phyloP scores from a whole-genome alignment of 2,888 invertebrate genomes.

The Uloborus plumipes region DNA sequence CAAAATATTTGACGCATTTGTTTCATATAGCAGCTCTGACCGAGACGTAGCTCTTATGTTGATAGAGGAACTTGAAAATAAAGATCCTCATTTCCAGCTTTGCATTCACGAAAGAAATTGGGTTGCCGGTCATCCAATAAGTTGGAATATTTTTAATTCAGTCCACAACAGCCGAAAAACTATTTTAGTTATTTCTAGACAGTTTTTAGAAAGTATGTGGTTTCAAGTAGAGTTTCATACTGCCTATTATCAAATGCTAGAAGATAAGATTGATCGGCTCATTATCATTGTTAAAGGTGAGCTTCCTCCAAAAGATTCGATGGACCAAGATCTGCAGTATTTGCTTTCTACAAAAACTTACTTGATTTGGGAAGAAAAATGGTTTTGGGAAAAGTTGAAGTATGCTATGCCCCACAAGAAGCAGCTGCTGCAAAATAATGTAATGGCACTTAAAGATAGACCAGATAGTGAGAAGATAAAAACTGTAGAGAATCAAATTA shows the following conservation, averaged over 20 bases:
- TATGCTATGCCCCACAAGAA: slow-evolving; percentile 68
- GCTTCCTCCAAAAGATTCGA: slow-evolving; percentile 67
- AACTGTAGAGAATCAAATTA: slow-evolving; percentile 56
- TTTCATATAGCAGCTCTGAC: slow-evolving; percentile 67
- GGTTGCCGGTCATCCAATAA: slow-evolving; percentile 68
- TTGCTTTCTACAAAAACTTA: slow-evolving; percentile 68
- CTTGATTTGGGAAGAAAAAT: slow-evolving; percentile 67
- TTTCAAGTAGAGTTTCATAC: slow-evolving; percentile 68
- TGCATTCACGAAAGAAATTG: slow-evolving; percentile 68
- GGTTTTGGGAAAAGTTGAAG: slow-evolving; percentile 68
- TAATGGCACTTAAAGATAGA: slow-evolving; percentile 51
- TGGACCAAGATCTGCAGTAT: slow-evolving; percentile 67
- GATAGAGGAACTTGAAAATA: slow-evolving; percentile 66
- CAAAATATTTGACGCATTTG: slow-evolving; percentile 67
- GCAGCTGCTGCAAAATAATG: slow-evolving; percentile 28
- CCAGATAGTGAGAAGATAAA: slow-evolving; percentile 52
- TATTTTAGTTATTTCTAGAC: slow-evolving; percentile 67
- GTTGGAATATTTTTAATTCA: slow-evolving; percentile 68
- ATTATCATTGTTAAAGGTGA: slow-evolving; percentile 68
- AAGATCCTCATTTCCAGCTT: slow-evolving; percentile 60
- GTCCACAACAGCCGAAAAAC: slow-evolving; percentile 68
- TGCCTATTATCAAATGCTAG: slow-evolving; percentile 68
- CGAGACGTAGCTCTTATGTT: slow-evolving; percentile 66
- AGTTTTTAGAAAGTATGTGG: slow-evolving; percentile 68
- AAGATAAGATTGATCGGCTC: slow-evolving; percentile 68